Conservation (phyloP, 2,888 invertebrate genomes). For the Oxyscelio sp. region DNA sequence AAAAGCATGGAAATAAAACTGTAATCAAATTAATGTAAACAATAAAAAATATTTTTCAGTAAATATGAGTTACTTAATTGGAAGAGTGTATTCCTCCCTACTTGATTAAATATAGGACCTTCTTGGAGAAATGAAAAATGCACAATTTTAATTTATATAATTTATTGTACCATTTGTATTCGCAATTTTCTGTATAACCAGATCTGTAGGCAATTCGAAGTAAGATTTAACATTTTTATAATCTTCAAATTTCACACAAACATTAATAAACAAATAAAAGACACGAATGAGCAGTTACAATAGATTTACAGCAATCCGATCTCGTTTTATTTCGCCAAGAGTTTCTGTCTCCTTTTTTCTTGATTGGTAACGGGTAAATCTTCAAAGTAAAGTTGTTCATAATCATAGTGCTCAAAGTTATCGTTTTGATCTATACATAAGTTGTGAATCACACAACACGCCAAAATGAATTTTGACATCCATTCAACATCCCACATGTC, state of each 20-base stretch:
- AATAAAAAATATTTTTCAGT: no score
- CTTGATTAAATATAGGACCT: no score
- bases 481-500: not conserved
- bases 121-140: no score
- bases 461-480: slow-evolving; percentile 14
- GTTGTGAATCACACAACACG: slow-evolving; percentile 12
- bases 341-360: slow-evolving; percentile 21
- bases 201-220: no score
- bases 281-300: no score
- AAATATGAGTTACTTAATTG: no score
- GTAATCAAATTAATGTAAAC: not conserved
- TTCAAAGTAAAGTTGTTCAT: slow-evolving; percentile 17
- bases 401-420: not conserved
- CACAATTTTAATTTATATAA: no score
- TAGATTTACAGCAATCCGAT: slow-evolving; percentile 14
- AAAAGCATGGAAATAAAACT: not conserved
- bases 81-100: no score
- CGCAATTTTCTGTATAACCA: not conserved
- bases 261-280: not conserved
- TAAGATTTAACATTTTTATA: no score
- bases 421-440: slow-evolving; percentile 21
- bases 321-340: slow-evolving; percentile 11
- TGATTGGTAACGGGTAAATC: not conserved
- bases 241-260: no score
- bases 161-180: no score